These are phyloP conservation scores for Galeopterus variegatus DNA, from an alignment of 2,113 vertebrate species.

Conservation along the genomic window DNA sequence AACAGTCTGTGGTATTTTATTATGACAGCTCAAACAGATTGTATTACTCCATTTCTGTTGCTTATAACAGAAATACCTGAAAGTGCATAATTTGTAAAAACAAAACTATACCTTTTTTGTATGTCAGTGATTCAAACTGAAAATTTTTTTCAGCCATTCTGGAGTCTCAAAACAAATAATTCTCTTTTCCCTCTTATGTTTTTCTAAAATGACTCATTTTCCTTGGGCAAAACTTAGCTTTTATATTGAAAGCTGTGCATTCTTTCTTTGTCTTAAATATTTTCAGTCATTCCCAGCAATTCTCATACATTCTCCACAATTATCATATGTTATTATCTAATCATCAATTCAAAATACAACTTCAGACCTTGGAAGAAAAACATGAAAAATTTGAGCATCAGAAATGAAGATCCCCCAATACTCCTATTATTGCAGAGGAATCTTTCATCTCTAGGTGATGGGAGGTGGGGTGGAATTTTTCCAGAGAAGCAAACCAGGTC, in stretches of 20 bases:
- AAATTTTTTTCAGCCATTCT: neutral
- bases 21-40: neutral
- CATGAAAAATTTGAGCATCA: neutral
- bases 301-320: neutral
- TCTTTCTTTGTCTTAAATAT: neutral
- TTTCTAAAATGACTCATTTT: neutral
- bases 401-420: neutral
- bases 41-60: too few species aligned
- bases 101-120: neutral
- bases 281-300: neutral
- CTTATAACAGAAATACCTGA: too few species aligned
- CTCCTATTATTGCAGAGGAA: neutral
- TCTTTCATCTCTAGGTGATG: neutral
- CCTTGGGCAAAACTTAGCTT: neutral
- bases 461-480: neutral
- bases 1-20: neutral
- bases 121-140: neutral
- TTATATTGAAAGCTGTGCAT: neutral
- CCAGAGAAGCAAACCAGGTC: neutral
- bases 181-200: neutral
- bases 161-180: neutral
- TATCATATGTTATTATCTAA: neutral
- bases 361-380: conserved; percentile 25
- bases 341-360: neutral
- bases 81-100: too few species aligned